Conservation (phyloP, 1,140 invertebrate species). For the Zaprionus ornatus region DNA sequence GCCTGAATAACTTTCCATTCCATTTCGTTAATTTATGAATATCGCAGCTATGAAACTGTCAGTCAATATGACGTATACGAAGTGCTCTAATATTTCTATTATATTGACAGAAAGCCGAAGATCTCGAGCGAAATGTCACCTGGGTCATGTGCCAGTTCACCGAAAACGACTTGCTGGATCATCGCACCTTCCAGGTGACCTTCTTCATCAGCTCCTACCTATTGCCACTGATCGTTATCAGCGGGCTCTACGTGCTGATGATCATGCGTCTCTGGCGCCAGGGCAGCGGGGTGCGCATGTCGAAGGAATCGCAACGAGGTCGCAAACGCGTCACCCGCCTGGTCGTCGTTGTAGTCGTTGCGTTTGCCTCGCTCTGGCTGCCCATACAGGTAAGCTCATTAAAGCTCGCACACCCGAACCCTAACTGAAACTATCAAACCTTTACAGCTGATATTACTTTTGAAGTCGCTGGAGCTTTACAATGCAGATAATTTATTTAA, state of each 20-base stretch:
- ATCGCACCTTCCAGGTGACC: conserved; percentile 63
- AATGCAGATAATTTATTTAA: conserved; percentile 85
- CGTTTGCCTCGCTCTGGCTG: conserved; percentile 98
- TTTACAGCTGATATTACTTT: conserved; percentile 90
- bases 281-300: conserved; percentile 88
- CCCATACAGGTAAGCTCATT: conserved; percentile 91
- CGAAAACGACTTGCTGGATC: conserved; percentile 34
- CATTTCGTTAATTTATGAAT: conserved; percentile 33
- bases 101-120: conserved; percentile 30
- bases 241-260: conserved; percentile 95
- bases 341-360: conserved; percentile 96
- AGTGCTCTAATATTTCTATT: conserved; percentile 36
- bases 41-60: conserved; percentile 54
- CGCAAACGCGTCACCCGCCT: conserved; percentile 96
- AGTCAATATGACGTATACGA: conserved; percentile 53
- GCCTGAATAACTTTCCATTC: conserved; percentile 12
- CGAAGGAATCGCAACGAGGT: conserved; percentile 88
- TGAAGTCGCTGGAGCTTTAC: conserved; percentile 90
- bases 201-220: conserved; percentile 87
- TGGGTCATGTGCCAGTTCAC: conserved; percentile 56
- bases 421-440: conserved; percentile 14
- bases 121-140: conserved; percentile 49
- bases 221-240: conserved; percentile 92
- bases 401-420: no score
- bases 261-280: conserved; percentile 94